Percentiles rank a stretch among this genome's conserved stretches.
Evolutionary conservation across 2,113 vertebrate genomes (phyloP).

Genomic region (Pungitius pungitius): DNA sequence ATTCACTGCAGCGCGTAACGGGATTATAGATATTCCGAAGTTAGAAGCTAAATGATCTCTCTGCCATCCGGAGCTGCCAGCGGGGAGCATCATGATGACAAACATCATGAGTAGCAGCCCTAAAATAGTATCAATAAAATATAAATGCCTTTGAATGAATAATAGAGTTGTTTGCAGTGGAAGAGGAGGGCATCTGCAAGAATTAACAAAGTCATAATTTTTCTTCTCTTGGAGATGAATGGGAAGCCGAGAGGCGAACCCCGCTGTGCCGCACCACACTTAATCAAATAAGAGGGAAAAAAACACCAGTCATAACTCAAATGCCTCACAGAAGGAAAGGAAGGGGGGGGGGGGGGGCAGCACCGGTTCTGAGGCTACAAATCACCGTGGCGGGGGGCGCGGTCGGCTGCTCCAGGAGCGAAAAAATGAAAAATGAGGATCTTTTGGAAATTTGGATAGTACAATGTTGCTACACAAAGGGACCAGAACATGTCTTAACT

Average conservation of each 20-base stretch:
- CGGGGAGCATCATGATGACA: slow-evolving; percentile 29
- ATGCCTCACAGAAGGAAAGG: slow-evolving; percentile 20
- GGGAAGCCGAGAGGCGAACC: slow-evolving; percentile 38
- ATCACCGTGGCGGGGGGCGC: slow-evolving; percentile 41
- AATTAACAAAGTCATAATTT: slow-evolving; percentile 68
- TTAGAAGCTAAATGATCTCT: slow-evolving; percentile 48
- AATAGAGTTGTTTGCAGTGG: slow-evolving; percentile 59
- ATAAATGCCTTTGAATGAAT: slow-evolving; percentile 69
- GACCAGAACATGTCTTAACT: background rate
- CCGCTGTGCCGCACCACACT: slow-evolving; percentile 39
- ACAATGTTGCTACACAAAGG: background rate
- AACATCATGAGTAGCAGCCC: slow-evolving; percentile 51
- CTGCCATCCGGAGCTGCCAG: slow-evolving; percentile 33
- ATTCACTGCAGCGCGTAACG: slow-evolving; percentile 38
- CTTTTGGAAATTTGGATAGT: no score
- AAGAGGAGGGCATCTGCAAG: slow-evolving; percentile 38
- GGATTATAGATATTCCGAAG: slow-evolving; percentile 29
- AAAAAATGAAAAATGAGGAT: no score
- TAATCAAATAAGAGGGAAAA: slow-evolving; percentile 68
- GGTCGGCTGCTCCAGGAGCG: slow-evolving; percentile 9
- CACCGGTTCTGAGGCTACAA: slow-evolving; percentile 42
- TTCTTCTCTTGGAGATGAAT: slow-evolving; percentile 61
- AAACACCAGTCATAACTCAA: slow-evolving; percentile 60
- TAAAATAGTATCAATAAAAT: slow-evolving; percentile 67
- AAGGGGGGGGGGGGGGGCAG: slow-evolving; percentile 3